Evolutionary conservation across 2,797 vertebrate species (phyloP).

Genomic region (Protonibea diacanthus): DNA sequence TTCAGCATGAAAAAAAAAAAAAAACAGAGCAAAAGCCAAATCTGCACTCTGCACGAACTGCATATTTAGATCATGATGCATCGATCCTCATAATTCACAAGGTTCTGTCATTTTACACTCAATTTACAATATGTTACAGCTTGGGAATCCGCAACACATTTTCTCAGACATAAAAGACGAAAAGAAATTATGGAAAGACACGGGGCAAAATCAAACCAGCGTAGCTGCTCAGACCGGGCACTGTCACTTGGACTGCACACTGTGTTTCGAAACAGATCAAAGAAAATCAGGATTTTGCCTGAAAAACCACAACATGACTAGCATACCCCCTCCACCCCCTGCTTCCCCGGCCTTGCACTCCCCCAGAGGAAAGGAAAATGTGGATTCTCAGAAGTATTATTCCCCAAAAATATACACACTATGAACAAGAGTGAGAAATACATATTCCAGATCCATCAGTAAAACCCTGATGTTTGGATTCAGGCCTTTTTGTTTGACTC

Average conservation of each 20-base stretch:
- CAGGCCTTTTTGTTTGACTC: conserved; percentile 71
- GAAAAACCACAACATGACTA: conserved; percentile 72
- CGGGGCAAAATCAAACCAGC: conserved; percentile 54
- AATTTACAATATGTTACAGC: conserved; percentile 70
- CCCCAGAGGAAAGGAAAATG: conserved; percentile 67
- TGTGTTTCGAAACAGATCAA: conserved; percentile 74
- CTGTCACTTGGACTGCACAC: conserved; percentile 50
- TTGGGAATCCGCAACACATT: conserved; percentile 70
- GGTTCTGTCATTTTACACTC: conserved; percentile 75
- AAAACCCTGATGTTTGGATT: conserved; percentile 61
- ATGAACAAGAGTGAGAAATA: conserved; percentile 74
- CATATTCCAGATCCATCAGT: conserved; percentile 72
- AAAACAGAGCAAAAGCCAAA: conserved; percentile 29
- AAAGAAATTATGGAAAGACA: conserved; percentile 51
- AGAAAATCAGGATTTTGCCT: conserved; percentile 65
- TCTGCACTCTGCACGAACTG: conserved; percentile 61
- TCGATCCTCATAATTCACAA: conserved; percentile 65
- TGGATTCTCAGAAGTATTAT: conserved; percentile 69
- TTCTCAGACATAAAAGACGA: conserved; percentile 65
- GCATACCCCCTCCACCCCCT: conserved; percentile 33
- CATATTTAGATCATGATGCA: conserved; percentile 75
- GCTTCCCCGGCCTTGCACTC: conserved; percentile 20
- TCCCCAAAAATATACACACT: conserved; percentile 70
- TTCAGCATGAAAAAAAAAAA: conserved; percentile 39
- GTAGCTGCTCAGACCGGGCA: conserved; percentile 36